Percentiles rank a stretch among this genome's conserved stretches.
These are phyloP conservation scores for Agrochola macilenta DNA, from an alignment of 2,888 invertebrate species.

Conservation along the genomic window DNA sequence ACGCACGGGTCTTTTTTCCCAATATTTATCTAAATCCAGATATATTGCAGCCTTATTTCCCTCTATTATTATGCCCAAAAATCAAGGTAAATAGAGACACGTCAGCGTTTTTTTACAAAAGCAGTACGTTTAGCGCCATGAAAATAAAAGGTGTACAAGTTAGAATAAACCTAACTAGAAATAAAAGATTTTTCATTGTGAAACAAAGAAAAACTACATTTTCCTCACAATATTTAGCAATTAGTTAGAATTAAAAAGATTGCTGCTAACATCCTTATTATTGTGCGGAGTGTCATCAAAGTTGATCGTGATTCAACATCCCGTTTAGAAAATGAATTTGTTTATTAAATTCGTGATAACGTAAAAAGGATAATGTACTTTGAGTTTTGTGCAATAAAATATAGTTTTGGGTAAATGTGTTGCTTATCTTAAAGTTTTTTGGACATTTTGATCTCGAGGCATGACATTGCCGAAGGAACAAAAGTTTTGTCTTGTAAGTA, in stretches of 20 bases:
- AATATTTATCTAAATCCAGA: neutral
- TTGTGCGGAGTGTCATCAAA: conserved; percentile 37
- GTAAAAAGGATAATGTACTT: conserved; percentile 22
- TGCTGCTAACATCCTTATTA: conserved; percentile 33
- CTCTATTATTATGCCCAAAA: neutral
- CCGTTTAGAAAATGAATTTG: conserved; percentile 31
- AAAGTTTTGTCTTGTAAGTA: conserved; percentile 41
- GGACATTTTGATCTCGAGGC: neutral
- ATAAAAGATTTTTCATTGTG: neutral
- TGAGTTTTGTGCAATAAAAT: neutral
- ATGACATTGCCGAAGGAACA: conserved; percentile 49
- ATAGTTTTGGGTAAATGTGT: conserved; percentile 15
- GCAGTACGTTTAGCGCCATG: neutral
- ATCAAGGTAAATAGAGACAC: neutral
- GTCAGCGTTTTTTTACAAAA: neutral
- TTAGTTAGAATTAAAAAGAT: conserved; percentile 19
- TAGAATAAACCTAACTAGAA: neutral
- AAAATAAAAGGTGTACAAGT: neutral
- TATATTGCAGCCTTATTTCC: neutral
- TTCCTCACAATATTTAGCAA: conserved; percentile 38
- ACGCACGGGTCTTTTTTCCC: neutral
- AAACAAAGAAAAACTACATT: conserved; percentile 19
- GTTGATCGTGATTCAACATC: conserved; percentile 36
- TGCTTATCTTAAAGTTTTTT: neutral
- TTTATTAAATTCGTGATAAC: neutral